phyloP scores from a whole-genome alignment of 2,113 vertebrate species.

The Podarcis cretensis region DNA sequence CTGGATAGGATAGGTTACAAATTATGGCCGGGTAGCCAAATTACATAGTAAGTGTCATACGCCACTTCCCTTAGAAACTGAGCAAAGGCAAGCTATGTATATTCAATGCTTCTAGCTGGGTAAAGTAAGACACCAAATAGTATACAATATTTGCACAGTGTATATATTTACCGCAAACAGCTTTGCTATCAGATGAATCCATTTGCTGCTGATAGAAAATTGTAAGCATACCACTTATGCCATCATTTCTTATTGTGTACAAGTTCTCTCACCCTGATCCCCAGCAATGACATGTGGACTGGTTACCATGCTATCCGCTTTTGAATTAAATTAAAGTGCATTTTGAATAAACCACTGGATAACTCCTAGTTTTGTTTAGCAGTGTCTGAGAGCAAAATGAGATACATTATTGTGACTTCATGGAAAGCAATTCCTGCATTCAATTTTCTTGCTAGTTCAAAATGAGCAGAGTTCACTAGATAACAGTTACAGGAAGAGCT shows the following conservation, averaged over 20 bases:
- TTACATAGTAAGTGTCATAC: background rate
- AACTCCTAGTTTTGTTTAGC: background rate
- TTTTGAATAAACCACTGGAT: background rate
- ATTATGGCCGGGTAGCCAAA: background rate
- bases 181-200: background rate
- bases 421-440: background rate
- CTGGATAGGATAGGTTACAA: no score
- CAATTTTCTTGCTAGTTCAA: background rate
- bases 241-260: no score
- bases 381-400: background rate
- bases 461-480: background rate
- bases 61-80: no score
- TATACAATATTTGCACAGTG: background rate
- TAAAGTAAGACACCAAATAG: background rate
- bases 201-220: background rate
- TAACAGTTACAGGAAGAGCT: background rate
- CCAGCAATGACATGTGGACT: background rate
- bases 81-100: no score
- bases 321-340: background rate
- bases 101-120: background rate
- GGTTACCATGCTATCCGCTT: background rate
- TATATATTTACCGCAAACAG: background rate
- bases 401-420: background rate
- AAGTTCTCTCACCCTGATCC: background rate
- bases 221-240: background rate